Evolutionary conservation across 2,888 invertebrate genomes (phyloP).

Genomic region (Leucophenga montana): DNA sequence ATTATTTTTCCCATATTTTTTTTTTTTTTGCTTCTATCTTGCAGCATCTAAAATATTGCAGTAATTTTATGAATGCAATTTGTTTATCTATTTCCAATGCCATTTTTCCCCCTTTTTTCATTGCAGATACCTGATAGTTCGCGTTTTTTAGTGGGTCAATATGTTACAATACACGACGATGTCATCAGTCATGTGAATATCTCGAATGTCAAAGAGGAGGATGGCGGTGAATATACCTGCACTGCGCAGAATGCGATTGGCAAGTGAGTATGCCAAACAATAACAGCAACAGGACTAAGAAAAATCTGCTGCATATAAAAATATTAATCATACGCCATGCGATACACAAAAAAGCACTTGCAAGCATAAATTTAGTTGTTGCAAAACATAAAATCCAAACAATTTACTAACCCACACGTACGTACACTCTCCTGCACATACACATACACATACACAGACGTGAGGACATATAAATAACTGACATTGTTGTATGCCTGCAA

Average conservation of each 20-base stretch:
- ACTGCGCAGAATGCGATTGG: constrained; percentile 88
- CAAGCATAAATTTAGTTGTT: constrained; percentile 65
- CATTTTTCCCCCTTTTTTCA: constrained; percentile 14
- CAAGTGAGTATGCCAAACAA: constrained; percentile 71
- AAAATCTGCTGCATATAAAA: neutral
- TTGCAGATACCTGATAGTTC: constrained; percentile 74
- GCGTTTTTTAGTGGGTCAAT: constrained; percentile 92
- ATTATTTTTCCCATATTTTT: neutral
- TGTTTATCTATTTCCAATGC: neutral
- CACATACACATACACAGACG: no score
- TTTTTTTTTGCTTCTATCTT: neutral
- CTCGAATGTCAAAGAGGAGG: constrained; percentile 88
- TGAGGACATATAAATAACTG: constrained; percentile 32
- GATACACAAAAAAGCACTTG: constrained; percentile 59
- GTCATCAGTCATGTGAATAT: constrained; percentile 95
- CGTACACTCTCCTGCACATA: neutral
- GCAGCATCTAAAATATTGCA: neutral
- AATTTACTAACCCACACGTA: constrained; percentile 48
- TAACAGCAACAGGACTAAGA: neutral
- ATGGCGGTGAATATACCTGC: constrained; percentile 92
- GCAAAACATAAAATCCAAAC: constrained; percentile 61
- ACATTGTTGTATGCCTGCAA: constrained; percentile 41
- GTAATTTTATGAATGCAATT: constrained; percentile 7
- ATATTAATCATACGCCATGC: neutral
- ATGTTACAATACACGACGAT: constrained; percentile 92